Percentiles rank a stretch among this genome's conserved stretches.
These are phyloP conservation scores for Aplocera efformata DNA, from an alignment of 2,888 invertebrate genomes.

Conservation along the genomic window DNA sequence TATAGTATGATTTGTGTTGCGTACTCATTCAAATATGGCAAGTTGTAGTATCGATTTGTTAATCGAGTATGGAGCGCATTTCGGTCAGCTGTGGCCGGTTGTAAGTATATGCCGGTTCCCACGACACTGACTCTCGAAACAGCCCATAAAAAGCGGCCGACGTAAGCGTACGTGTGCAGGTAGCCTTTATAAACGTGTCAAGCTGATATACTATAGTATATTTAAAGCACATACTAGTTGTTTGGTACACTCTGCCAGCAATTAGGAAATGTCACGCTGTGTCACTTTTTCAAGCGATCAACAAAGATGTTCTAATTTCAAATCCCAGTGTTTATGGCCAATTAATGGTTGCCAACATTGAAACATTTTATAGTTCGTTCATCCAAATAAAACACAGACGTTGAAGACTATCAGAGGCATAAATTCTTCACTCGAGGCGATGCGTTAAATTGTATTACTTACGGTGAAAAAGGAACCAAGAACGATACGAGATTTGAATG, in stretches of 20 bases:
- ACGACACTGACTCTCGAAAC: conserved; percentile 73
- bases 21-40: conserved; percentile 58
- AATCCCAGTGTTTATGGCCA: conserved; percentile 13
- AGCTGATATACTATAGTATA: conserved; percentile 33
- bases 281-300: conserved; percentile 30
- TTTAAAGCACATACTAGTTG: conserved; percentile 33
- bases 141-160: conserved; percentile 75
- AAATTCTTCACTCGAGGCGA: conserved; percentile 32
- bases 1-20: conserved; percentile 51
- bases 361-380: conserved; percentile 11
- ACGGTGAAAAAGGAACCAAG: conserved; percentile 51
- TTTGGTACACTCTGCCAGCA: conserved; percentile 38
- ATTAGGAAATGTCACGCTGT: conserved; percentile 45
- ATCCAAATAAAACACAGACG: conserved; percentile 5
- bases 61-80: conserved; percentile 78
- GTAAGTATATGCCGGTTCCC: conserved; percentile 78
- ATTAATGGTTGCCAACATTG: conserved; percentile 30
- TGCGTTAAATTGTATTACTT: conserved; percentile 70
- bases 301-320: conserved; percentile 12
- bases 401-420: conserved; percentile 5
- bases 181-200: conserved; percentile 68
- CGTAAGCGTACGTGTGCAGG: conserved; percentile 73
- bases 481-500: conserved; percentile 56
- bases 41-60: conserved; percentile 74
- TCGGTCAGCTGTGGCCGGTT: conserved; percentile 75